Percentiles rank a stretch among this genome's conserved stretches.
Conservation (phyloP, 2,113 vertebrate species). For the Oostethus manadensis region DNA sequence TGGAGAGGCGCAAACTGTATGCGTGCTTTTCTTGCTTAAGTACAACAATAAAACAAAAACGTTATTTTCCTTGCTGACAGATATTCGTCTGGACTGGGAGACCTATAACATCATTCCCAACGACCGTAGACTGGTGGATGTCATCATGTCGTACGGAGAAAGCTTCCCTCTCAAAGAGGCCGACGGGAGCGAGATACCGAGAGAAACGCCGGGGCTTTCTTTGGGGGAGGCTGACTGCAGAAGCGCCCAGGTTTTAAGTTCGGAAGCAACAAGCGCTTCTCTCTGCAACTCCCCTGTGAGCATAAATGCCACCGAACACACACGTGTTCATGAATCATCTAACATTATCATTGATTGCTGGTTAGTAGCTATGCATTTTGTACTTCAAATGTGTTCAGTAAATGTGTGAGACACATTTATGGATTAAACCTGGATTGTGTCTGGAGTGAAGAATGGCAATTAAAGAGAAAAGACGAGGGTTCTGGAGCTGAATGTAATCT, state of each 20-base stretch:
- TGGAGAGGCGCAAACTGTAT: too few species aligned
- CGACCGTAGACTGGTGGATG: slow-evolving; percentile 75
- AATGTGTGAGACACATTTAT: too few species aligned
- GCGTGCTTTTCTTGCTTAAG: too few species aligned
- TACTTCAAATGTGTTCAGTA: too few species aligned
- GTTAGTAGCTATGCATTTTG: background rate
- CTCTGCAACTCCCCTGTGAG: slow-evolving; percentile 60
- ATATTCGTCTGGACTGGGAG: slow-evolving; percentile 88
- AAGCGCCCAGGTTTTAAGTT: slow-evolving; percentile 35
- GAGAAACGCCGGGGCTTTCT: background rate
- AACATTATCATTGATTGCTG: background rate
- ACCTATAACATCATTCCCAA: slow-evolving; percentile 70
- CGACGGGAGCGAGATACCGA: slow-evolving; percentile 63
- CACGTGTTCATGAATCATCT: background rate
- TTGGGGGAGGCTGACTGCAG: slow-evolving; percentile 27
- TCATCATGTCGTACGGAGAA: slow-evolving; percentile 75
- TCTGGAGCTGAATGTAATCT: too few species aligned
- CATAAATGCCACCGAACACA: background rate
- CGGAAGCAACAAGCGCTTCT: slow-evolving; percentile 22
- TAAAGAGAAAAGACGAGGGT: too few species aligned
- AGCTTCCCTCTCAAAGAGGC: slow-evolving; percentile 73
- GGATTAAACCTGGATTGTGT: too few species aligned
- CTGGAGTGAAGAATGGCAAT: too few species aligned
- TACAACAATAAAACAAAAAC: background rate
- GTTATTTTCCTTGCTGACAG: slow-evolving; percentile 54